Percentiles rank a stretch among this genome's conserved stretches.
phyloP scores from a whole-genome alignment of 2,888 invertebrate genomes.

The Sarcophaga caerulescens region DNA sequence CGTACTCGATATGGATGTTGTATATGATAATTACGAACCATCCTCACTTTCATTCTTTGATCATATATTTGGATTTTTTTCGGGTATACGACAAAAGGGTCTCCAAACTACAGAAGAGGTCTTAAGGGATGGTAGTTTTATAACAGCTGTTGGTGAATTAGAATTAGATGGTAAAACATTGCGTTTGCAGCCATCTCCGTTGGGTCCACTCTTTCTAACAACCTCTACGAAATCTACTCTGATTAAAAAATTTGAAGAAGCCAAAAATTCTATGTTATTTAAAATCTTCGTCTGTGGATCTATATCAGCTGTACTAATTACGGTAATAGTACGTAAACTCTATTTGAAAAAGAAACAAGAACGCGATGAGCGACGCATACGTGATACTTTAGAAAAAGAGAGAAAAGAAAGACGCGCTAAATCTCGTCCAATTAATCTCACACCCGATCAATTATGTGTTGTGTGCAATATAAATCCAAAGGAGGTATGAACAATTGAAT shows the following conservation, averaged over 20 bases:
- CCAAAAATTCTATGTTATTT: conserved; percentile 87
- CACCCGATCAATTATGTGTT: conserved; percentile 88
- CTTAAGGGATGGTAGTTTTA: conserved; percentile 89
- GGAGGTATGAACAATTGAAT: conserved; percentile 85
- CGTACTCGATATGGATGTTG: conserved; percentile 88
- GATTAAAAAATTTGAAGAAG: conserved; percentile 87
- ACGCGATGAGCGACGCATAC: conserved; percentile 83
- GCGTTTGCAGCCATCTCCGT: conserved; percentile 87
- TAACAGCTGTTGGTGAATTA: conserved; percentile 91
- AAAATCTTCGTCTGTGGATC: conserved; percentile 83
- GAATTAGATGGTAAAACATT: conserved; percentile 85
- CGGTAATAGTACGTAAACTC: conserved; percentile 83
- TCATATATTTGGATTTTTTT: conserved; percentile 92
- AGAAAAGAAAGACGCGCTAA: conserved; percentile 86
- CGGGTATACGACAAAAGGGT: conserved; percentile 91
- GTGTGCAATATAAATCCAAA: conserved; percentile 93
- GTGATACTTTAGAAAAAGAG: conserved; percentile 85
- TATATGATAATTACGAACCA: conserved; percentile 90
- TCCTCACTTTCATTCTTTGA: conserved; percentile 88
- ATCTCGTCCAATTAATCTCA: conserved; percentile 84
- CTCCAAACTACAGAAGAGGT: conserved; percentile 94
- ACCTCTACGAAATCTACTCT: conserved; percentile 89
- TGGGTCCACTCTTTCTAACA: conserved; percentile 90
- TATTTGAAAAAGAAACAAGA: conserved; percentile 82
- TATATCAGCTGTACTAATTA: conserved; percentile 82